Evolutionary conservation across 2,113 vertebrate genomes (phyloP), one percentile per base, ranked within the genome.

Genomic region (Jaculus jaculus): DNA sequence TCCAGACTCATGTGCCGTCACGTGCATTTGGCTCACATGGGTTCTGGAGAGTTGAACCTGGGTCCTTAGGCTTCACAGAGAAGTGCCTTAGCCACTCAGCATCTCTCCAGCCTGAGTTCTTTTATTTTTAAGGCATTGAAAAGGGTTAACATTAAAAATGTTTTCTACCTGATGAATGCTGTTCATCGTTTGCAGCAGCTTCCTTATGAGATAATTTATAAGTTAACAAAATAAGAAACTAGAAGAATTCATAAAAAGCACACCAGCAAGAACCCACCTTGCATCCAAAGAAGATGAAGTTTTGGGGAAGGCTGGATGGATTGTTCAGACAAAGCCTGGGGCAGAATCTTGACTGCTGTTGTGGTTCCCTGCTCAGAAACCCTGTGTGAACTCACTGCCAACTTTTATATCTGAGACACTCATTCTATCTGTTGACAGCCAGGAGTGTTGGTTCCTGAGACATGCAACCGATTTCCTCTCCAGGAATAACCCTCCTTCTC

Each of bases 151-250:
- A 58, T 91, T 65, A 78, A 92, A 81, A 61, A 82, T 71, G 78
- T 79, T 94, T 96, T 93, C 78, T 5, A 93, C 26, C 47, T 91
- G 71, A 96, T 73, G 88, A n/a, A 51, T 73, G 80, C 95, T 80
- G 71, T 95, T 94, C 94, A 90, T 92, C 92, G 71, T 96, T 93
- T 96, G 90, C 30, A 32, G 85, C 80, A 86, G 61, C 71, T 88
- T 91, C 58, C 15, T 54, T 86, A 84, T 39, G 82, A 90, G 68
- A 61, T 47, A 93, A 96, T 54, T 84, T 91, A 80, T 30, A 92
- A 30, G 39, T 75, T 68, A 82, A 21, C 73, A 94, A 87, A 94
- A 65, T 15, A 83, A 51, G 34, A 92, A 82, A 89, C 58, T 60
- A 91, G 78, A 94, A 54, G 61, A 84, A 60, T 73, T 73, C 32